Evolutionary conservation across 2,888 invertebrate genomes (phyloP), one percentile per base, ranked within the genome.

Genomic region (Apocheima hispidaria): DNA sequence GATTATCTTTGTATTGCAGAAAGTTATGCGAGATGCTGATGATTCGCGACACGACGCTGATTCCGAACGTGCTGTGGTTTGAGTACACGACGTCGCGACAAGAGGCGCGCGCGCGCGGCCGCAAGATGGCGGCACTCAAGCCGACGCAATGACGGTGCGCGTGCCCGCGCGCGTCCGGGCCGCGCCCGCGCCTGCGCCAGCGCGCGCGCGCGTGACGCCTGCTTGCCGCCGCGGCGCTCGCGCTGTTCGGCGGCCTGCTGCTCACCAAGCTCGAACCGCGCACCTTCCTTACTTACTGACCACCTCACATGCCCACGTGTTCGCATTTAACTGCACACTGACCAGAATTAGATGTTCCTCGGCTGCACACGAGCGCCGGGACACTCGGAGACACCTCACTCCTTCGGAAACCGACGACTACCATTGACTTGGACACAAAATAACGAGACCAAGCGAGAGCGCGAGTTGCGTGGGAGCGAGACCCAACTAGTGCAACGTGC

Each of bases 51-150:
- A 97, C 97, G 36, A 97, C 98, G 0, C 89, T 98, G 60, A 98
- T 98, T 83, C 98, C 98, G 23, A 98, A 98, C 85, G 96, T 98
- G 16, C 85, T 98, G 70, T 98, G 98, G 97, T 98, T 98, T 84
- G 98, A 98, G 84, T 98, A 98, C 84, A 97, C 97, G 23, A 96
- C 96, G 69, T 96, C 96, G 55, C 93, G 97, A 68, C 96, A 96
- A 75, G 98, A 98, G 83, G 95, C 96, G 30, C 94, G 96, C 69
- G 95, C 96, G 7, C 94, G 97, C 67, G 95, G 96, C 50, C 94
- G 97, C 68, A 97, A 97, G 87, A 90, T 96, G 80, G 96, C 96
- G 49, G 96, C 96, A 36, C 94, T 96, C 93, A 97, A 96, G 88
- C 92, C 92, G 67, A 95, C 96, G 10, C 96, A 96, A 95, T 97